phyloP scores from a whole-genome alignment of 2,888 invertebrate genomes.

The Ornithoptera alexandrae region DNA sequence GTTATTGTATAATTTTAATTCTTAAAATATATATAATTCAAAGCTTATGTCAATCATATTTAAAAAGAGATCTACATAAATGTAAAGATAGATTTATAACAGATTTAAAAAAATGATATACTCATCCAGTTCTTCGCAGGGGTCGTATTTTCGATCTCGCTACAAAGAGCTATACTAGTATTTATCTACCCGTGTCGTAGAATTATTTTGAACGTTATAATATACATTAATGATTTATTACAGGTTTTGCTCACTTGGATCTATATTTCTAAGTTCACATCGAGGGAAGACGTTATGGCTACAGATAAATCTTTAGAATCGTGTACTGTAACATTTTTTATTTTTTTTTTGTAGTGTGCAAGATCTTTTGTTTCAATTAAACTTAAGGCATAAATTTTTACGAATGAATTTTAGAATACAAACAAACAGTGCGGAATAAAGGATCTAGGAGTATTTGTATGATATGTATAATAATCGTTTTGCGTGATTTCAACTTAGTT shows the following conservation, averaged over 20 bases:
- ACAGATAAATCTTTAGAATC: conserved; percentile 69
- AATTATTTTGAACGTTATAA: conserved; percentile 55
- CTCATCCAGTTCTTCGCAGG: conserved; percentile 14
- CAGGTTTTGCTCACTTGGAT: conserved; percentile 74
- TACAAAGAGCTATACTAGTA: conserved; percentile 30
- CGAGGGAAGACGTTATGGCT: conserved; percentile 76
- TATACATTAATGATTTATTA: conserved; percentile 76
- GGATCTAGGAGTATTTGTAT: too few relatives aligned
- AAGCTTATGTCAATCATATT: conserved; percentile 3
- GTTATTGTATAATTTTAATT: too few relatives aligned
- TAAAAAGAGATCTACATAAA: conserved; percentile 11
- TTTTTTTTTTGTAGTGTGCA: not conserved
- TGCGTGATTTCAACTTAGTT: too few relatives aligned
- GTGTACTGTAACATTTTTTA: conserved; percentile 33
- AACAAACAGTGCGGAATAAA: too few relatives aligned
- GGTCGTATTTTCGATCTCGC: conserved; percentile 22
- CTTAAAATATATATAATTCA: not conserved
- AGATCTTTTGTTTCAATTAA: not conserved
- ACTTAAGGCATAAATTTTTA: not conserved
- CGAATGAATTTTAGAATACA: not conserved
- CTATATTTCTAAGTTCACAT: conserved; percentile 78
- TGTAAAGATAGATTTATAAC: conserved; percentile 28
- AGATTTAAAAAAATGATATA: conserved; percentile 27
- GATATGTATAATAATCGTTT: too few relatives aligned
- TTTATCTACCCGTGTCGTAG: conserved; percentile 31